Percentiles rank a stretch among this genome's conserved stretches.
phyloP scores from a whole-genome alignment of 2,888 invertebrate genomes.

The Chironomus tentans region DNA sequence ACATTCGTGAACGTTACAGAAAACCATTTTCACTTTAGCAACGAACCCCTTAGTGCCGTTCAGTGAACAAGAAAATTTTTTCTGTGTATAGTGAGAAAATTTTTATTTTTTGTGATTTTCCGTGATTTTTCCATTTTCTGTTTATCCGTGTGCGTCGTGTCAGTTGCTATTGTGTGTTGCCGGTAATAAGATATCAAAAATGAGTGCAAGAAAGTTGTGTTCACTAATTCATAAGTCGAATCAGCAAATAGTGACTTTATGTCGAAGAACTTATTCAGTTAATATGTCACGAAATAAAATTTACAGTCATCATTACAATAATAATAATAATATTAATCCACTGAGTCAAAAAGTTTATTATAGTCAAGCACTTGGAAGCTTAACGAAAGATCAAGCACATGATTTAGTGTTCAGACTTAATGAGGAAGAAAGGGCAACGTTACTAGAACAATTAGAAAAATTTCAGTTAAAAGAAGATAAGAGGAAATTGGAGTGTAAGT shows the following conservation, averaged over 20 bases:
- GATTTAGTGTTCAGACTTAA: constrained; percentile 19
- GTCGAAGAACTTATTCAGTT: not conserved
- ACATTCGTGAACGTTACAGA: too few relatives aligned
- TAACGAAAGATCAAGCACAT: constrained; percentile 23
- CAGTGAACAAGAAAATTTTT: not conserved
- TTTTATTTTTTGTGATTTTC: too few relatives aligned
- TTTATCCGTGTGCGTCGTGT: not conserved
- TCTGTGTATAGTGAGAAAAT: too few relatives aligned
- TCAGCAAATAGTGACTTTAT: not conserved
- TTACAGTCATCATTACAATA: not conserved
- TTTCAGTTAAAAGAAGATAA: constrained; percentile 6
- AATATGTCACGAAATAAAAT: not conserved
- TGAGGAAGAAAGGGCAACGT: not conserved
- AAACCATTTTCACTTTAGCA: too few relatives aligned
- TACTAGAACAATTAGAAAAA: not conserved
- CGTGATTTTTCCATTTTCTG: constrained; percentile 3
- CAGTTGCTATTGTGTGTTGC: constrained; percentile 7
- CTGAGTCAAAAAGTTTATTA: not conserved
- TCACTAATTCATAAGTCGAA: not conserved
- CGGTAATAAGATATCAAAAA: not conserved
- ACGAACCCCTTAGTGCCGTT: not conserved
- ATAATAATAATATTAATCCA: too few relatives aligned
- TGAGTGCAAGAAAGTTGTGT: constrained; percentile 16
- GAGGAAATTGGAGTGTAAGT: constrained; percentile 5
- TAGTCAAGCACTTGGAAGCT: constrained; percentile 13